A percentile compares a stretch with the other conserved stretches of the same genome.
Conservation (phyloP, 2,797 vertebrate species). For the Chiloscyllium punctatum region DNA sequence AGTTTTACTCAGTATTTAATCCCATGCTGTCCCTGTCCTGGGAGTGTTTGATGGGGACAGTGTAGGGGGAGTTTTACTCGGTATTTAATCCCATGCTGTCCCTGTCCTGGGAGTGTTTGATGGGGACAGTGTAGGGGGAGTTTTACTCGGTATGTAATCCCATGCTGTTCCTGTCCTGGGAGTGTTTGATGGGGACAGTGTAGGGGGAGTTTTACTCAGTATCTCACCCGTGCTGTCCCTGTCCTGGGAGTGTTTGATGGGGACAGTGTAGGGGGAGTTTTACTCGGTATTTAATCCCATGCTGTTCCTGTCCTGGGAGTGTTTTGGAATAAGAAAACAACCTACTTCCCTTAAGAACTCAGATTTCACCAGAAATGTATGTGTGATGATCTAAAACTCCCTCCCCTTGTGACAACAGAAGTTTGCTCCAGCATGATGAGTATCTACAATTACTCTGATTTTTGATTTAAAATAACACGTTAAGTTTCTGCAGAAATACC, state of each 20-base stretch:
- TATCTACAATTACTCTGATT: neutral
- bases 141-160: no score
- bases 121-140: no score
- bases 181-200: no score
- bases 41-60: neutral
- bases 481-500: slow-evolving; percentile 23
- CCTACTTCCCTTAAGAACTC: neutral
- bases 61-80: no score
- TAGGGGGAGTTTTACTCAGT: neutral
- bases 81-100: no score
- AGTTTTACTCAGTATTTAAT: neutral
- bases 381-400: neutral
- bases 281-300: neutral
- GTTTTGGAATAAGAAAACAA: neutral
- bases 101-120: no score
- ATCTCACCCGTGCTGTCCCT: no score
- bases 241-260: no score
- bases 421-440: neutral
- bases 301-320: neutral
- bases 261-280: neutral
- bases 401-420: neutral
- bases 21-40: neutral
- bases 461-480: slow-evolving; percentile 33
- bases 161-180: no score
- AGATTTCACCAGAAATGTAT: neutral